Evolutionary conservation across 2,888 invertebrate species (phyloP), one percentile per base, ranked within the genome.

Genomic region (Temnothorax ravouxi): DNA sequence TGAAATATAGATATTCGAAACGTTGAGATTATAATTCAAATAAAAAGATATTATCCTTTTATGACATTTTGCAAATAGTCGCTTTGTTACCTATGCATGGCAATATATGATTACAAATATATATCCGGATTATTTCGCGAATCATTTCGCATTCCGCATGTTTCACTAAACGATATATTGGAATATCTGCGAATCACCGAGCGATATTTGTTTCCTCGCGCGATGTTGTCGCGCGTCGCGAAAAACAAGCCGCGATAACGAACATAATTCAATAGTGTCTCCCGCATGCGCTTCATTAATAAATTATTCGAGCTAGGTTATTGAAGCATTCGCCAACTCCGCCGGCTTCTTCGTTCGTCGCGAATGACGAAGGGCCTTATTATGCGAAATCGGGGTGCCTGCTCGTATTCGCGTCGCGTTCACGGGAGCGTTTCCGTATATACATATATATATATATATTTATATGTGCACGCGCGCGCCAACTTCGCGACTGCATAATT

Each of bases 401-500:
- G n/a, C n/a, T 64, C 34, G 41, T 52, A 74, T 52, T 61, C 64
- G 82, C 61, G 41, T 47, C 29, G n/a, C 3, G 29, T 21, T 34
- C 38, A 59, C 34, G 50, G 38, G 44, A 21, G 13, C 34, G 25
- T 18, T 18, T 18, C 38, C 13, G 13, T 56, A 44, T 56, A 38
- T 52, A 69, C 8, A 21, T 38, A 21, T 38, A 71, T 29, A 59
- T 74, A 21, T 38, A 21, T 38, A 71, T 29, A 59, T 74, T n/a
- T 59, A 34, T 79, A 64, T 66, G 25, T 52, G 66, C 71, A 64
- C 64, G 79, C 72, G 66, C 71, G 67, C 64, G 79, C 72, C 47
- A 88, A 88, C 89, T 88, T 88, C 29, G 75, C 67, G 76, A 84
- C 81, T 80, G 84, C 86, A 86, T 88, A 88, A 88, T 89, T 87